Evolutionary conservation across 2,888 invertebrate species (phyloP).

Genomic region (Epistrophella euchroma): DNA sequence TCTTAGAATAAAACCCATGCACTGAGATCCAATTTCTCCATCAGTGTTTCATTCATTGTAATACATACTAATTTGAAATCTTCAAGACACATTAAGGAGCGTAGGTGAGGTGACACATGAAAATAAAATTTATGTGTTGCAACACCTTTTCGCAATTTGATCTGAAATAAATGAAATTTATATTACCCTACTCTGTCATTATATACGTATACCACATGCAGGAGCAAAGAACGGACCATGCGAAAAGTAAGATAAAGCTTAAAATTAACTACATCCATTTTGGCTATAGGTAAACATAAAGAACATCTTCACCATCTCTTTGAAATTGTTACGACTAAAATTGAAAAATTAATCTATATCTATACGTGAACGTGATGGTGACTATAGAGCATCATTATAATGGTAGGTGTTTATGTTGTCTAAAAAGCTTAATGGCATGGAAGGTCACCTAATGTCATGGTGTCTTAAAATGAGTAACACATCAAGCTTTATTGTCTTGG

Average conservation of each 20-base stretch:
- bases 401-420: background rate
- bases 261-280: background rate
- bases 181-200: background rate
- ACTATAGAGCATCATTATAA: background rate
- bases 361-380: background rate
- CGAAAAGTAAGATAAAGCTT: background rate
- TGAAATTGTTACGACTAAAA: background rate
- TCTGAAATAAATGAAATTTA: background rate
- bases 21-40: background rate
- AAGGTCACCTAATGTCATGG: background rate
- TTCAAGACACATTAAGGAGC: background rate
- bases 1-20: background rate
- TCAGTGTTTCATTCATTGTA: background rate
- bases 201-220: background rate
- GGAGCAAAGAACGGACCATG: background rate
- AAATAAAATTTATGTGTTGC: background rate
- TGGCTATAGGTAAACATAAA: background rate
- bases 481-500: background rate
- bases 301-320: background rate
- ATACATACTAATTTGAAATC: background rate
- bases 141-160: background rate
- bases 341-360: background rate
- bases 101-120: background rate
- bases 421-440: background rate
- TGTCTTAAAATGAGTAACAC: background rate